Evolutionary conservation across 2,888 invertebrate species (phyloP), one percentile per base, ranked within the genome.

Genomic region (Drosophila pseudotakahashii): DNA sequence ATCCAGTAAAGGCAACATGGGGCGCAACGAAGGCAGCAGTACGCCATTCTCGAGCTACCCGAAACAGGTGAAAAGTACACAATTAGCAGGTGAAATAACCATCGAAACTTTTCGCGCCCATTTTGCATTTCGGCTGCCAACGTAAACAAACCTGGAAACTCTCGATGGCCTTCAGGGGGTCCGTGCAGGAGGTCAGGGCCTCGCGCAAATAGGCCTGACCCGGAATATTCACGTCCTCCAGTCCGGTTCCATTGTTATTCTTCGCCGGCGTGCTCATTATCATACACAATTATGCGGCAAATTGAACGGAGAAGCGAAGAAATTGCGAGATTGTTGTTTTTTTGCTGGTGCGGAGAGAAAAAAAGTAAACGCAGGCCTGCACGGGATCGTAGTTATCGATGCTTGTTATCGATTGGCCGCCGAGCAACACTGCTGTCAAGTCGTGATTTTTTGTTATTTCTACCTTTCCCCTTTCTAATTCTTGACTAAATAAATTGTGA

Each of bases 131-230:
- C 7, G 30, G 16, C 5, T 44, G 52, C 72, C 73, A 63, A 72
- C 63, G 72, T 73, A 55, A 55, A 70, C 73, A 81, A 91, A 95
- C 95, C 93, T 99, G 98, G 93, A 99, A 99, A 92, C 98, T 98
- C 93, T 98, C 98, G 75, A 99, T 99, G n/a, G 99, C 98, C 93
- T 98, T 98, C 41, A 99, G 91, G 11, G 99, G 99, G 93, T 99
- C 98, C 0, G 98, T 97, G 90, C 98, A 98, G 88, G 97, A 98
- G 13, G 98, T 98, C 14, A 99, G 93, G 11, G 98, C 97, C 92
- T 98, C 98, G 53, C 96, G 93, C n/a, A 98, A 93, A 90, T 94
- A 96, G n/a, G 95, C 94, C 89, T 97, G 96, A 0, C 97, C 98
- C 0, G 97, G 96, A 71, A 98, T 96, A 13, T 97, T 97, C 2